These are phyloP conservation scores for Aradus depressus DNA, from an alignment of 2,888 invertebrate species.

Conservation along the genomic window DNA sequence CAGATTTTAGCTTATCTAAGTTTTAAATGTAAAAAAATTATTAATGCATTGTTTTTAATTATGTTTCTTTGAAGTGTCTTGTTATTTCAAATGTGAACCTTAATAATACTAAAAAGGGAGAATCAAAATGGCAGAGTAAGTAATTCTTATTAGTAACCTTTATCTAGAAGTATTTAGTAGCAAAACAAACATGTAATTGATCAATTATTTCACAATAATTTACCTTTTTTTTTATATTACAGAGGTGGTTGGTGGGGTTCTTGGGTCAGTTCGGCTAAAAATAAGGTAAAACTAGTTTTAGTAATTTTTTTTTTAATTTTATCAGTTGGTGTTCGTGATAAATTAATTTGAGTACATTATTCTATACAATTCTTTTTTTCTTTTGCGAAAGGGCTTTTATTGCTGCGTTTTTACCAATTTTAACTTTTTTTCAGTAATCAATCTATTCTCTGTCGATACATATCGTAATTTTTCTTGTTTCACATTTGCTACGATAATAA, in stretches of 20 bases:
- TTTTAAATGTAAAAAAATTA: no score
- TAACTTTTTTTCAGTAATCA: constrained; percentile 7
- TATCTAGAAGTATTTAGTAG: not conserved
- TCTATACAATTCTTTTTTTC: not conserved
- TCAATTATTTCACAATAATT: not conserved
- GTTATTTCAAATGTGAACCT: no score
- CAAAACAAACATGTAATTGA: not conserved
- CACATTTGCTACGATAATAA: no score
- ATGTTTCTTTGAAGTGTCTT: no score
- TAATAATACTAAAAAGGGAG: no score
- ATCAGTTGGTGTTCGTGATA: not conserved
- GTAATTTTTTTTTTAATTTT: not conserved
- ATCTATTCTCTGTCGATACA: no score
- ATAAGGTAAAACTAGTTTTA: constrained; percentile 39
- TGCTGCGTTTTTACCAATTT: not conserved
- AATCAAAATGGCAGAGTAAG: constrained; percentile 23
- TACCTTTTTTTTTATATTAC: not conserved
- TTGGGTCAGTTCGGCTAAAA: constrained; percentile 47
- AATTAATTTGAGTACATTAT: not conserved
- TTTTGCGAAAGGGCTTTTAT: not conserved
- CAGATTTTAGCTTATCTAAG: no score
- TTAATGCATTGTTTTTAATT: no score
- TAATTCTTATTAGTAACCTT: not conserved
- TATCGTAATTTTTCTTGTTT: no score
- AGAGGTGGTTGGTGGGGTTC: constrained; percentile 47